Evolutionary conservation across 2,888 invertebrate species (phyloP), one percentile per base, ranked within the genome.

Genomic region (Hylaea fasciaria): DNA sequence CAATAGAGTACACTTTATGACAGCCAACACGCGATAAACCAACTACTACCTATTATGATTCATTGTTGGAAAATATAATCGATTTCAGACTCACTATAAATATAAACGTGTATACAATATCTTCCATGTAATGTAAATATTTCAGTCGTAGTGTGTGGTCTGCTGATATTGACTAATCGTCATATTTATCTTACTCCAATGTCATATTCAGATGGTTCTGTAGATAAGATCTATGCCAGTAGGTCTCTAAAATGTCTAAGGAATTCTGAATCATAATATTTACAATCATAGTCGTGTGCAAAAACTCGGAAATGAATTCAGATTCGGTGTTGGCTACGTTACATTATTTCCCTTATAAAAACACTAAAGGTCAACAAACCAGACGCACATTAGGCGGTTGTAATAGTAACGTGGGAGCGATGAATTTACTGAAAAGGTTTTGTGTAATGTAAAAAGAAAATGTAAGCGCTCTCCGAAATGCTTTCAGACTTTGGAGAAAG

Each of bases 301-400:
- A 54, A 44, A 59, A 57, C 48, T 60, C 64, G 66, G 66, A 66
- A 69, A 59, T 35, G 41, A 59, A 66, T 60, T 47, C 51, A 49
- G 57, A 48, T 60, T 55, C 51, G 40, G 39, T 46, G 47, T 35
- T 28, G 1, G 44, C 44, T 28, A 37, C 51, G 48, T 47, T 39
- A 48, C 37, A 11, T 39, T 40, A 12, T 60, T 55, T 68, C 64
- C 62, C 66, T 59, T 60, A 60, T 58, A 53, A 60, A 40, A 57
- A 68, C 44, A 45, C 43, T 29, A 61, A 68, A 65, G 63, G 64
- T 64, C 60, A 60, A 58, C 53, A 58, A 62, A 64, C 68, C 54
- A 60, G 60, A 64, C 58, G 49, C 22, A 29, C 50, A 35, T 47
- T 45, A 29, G 11, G 41, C 16, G 54, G 16, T 29, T n/a, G 43